Percentiles rank a stretch among this genome's conserved stretches.
Conservation (phyloP, 1,140 invertebrate genomes). For the Leptestheria dahalacensis region DNA sequence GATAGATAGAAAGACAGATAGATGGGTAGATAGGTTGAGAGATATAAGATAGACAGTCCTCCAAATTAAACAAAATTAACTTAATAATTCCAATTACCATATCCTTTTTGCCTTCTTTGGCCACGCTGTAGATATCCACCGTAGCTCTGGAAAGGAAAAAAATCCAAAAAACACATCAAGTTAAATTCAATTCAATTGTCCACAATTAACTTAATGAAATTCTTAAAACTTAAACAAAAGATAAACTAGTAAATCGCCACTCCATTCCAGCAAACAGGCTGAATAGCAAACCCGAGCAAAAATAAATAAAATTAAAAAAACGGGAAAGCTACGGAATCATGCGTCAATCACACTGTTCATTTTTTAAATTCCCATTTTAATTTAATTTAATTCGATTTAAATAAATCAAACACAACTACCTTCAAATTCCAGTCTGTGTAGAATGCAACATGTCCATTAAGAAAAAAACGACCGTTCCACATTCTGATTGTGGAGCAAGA, state of each 20-base stretch:
- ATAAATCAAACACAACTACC: no score
- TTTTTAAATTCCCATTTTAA: no score
- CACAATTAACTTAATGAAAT: background rate
- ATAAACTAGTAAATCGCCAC: background rate
- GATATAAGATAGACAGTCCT: background rate
- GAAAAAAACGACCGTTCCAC: no score
- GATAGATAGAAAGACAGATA: no score
- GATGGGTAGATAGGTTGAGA: no score
- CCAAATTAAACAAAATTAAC: background rate
- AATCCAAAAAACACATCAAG: conserved; percentile 1
- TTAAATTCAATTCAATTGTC: background rate
- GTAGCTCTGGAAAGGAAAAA: conserved; percentile 36
- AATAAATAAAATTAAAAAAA: background rate
- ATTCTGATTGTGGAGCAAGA: no score
- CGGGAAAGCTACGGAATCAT: no score
- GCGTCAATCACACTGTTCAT: no score
- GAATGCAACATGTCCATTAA: no score
- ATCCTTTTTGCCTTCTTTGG: conserved; percentile 47
- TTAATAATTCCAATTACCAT: conserved; percentile 32
- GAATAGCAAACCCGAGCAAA: background rate
- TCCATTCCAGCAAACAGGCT: background rate
- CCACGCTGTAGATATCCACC: conserved; percentile 47
- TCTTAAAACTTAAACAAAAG: conserved; percentile 9
- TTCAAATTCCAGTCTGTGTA: no score
- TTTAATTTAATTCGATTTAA: no score